These are phyloP conservation scores for Entomobrya proxima DNA, from an alignment of 2,888 invertebrate species.

Conservation along the genomic window DNA sequence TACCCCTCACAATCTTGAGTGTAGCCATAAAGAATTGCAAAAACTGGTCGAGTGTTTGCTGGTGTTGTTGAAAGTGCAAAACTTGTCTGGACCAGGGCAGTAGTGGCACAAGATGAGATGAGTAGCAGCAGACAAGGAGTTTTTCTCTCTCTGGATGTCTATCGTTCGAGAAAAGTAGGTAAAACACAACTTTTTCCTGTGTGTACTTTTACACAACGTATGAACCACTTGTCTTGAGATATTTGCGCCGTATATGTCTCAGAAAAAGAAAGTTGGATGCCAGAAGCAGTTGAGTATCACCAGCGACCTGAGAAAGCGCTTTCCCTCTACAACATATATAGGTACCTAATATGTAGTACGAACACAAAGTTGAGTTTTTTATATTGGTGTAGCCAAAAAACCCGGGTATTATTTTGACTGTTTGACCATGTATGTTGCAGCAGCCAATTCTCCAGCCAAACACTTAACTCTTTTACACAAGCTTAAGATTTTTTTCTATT, in stretches of 20 bases:
- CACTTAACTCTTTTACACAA: slow-evolving; percentile 17
- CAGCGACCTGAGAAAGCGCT: too few species aligned
- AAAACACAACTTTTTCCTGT: neutral
- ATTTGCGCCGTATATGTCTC: too few species aligned
- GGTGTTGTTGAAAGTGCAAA: slow-evolving; percentile 40
- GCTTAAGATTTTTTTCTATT: neutral
- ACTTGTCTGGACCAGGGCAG: neutral
- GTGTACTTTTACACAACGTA: neutral
- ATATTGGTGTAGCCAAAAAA: too few species aligned
- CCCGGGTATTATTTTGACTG: too few species aligned
- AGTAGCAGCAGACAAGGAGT: neutral
- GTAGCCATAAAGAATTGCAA: slow-evolving; percentile 24
- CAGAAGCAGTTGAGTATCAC: too few species aligned
- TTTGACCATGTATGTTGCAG: too few species aligned
- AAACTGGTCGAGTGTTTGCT: neutral
- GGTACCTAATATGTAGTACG: too few species aligned
- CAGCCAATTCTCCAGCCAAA: neutral
- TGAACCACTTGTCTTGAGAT: neutral
- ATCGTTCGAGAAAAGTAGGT: neutral
- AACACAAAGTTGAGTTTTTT: too few species aligned
- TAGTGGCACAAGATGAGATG: neutral
- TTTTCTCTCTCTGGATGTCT: too few species aligned
- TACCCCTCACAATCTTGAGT: neutral
- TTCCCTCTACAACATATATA: too few species aligned
- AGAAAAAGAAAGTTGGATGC: too few species aligned